phyloP scores from a whole-genome alignment of 2,797 vertebrate genomes.

The Australoheros facetus region DNA sequence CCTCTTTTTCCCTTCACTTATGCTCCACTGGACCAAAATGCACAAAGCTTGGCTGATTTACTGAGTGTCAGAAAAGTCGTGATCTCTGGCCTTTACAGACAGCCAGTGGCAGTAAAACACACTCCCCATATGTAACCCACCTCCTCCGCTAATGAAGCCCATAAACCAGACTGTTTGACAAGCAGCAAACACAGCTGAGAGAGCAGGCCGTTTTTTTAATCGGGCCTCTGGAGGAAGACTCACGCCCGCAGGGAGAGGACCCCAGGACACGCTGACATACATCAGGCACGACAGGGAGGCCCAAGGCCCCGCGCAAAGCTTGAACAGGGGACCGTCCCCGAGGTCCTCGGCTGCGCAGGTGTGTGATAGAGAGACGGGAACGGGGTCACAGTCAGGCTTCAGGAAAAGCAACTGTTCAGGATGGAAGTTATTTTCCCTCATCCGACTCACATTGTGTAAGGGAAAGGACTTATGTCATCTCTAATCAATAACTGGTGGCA shows the following conservation, averaged over 20 bases:
- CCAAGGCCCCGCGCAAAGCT: conserved; percentile 51
- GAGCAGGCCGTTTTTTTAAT: conserved; percentile 73
- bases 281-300: conserved; percentile 74
- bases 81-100: conserved; percentile 81
- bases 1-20: conserved; percentile 10
- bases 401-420: conserved; percentile 34
- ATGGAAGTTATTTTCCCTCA: conserved; percentile 31
- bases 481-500: neutral
- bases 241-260: conserved; percentile 63
- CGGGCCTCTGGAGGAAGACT: conserved; percentile 73
- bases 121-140: conserved; percentile 77
- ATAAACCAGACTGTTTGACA: conserved; percentile 81
- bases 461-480: conserved; percentile 48
- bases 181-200: conserved; percentile 81
- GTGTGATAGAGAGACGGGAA: conserved; percentile 64
- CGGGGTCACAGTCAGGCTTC: conserved; percentile 56
- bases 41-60: conserved; percentile 70
- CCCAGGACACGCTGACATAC: conserved; percentile 68
- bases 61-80: conserved; percentile 70
- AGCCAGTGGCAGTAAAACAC: conserved; percentile 86
- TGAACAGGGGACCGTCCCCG: conserved; percentile 47
- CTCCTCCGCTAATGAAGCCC: conserved; percentile 75
- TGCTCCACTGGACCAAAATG: conserved; percentile 36
- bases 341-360: conserved; percentile 70
- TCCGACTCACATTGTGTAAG: conserved; percentile 44